Evolutionary conservation across 2,888 invertebrate genomes (phyloP), one percentile per base, ranked within the genome.

Genomic region (Heliconius ethilla): DNA sequence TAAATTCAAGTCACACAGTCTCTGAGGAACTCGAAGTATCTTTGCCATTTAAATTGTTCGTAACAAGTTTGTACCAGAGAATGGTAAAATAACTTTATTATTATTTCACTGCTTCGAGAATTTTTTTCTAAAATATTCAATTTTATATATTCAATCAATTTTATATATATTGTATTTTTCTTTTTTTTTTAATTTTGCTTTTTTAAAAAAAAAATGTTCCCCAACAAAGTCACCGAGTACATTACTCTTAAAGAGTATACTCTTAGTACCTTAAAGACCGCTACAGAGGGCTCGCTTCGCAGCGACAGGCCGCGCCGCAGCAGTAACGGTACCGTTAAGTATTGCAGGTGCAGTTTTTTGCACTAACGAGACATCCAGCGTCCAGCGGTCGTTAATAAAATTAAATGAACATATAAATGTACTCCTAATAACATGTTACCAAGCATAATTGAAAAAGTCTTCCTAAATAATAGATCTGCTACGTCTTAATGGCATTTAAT

Each of bases 1-100:
- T 75, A 73, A 70, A 80, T 80, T 80, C 79, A 40, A 40, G 67
- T 77, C 77, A 67, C 74, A 69, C 25, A 51, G 75, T 67, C 66
- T 37, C 77, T 5, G 73, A 77, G 29, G 40, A 33, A 40, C 15
- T 45, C 29, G 40, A n/a, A 55, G 55, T 25, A 37, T 25, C 55
- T 40, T 18, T 55, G 51, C n/a, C 25, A 45, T 74, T 63, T 72
- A 62, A 74, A 74, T 25, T 25, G 59, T 59, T 63, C 27, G 25
- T 62, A 74, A 45, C 65, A 63, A 74, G 63, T 22, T 40, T 40
- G 40, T 74, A 22, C 4, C 5, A 74, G 29, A 27, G 37, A 74
- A 40, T n/a, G 37, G n/a, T 1, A 25, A 33, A 37, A 59, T 25
- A 59, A 59, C 13, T 37, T 37, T 59, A 40, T n/a, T 40, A 7